Evolutionary conservation across 2,113 vertebrate genomes (phyloP).

Genomic region (Myrmecophaga tridactyla): DNA sequence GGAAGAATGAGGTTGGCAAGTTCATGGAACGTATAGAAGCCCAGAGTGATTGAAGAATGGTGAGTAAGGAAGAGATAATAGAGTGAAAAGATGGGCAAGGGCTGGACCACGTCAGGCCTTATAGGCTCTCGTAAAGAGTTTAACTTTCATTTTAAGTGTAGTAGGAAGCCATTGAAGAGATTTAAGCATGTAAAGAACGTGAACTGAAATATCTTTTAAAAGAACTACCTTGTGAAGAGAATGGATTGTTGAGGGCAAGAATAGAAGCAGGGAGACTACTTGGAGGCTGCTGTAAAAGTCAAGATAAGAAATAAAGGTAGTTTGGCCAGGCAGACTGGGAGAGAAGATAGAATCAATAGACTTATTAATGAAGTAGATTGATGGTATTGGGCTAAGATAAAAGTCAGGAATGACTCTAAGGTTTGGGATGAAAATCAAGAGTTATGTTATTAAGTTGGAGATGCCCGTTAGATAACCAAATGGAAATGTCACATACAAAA

Average conservation of each 20-base stretch:
- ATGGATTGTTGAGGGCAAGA: neutral
- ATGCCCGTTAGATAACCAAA: neutral
- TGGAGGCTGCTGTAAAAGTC: neutral
- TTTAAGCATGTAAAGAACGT: neutral
- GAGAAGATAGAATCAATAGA: neutral
- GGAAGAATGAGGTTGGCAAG: neutral
- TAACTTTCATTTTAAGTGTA: neutral
- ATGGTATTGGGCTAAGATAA: neutral
- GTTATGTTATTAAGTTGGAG: neutral
- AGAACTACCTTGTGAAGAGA: neutral
- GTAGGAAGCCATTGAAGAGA: neutral
- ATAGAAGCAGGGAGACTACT: slow-evolving; percentile 7
- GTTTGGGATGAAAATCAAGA: neutral
- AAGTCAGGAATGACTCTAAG: neutral
- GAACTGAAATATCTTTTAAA: slow-evolving; percentile 17
- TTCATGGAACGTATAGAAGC: neutral
- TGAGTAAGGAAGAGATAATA: neutral
- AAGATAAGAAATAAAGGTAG: neutral
- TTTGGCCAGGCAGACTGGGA: neutral
- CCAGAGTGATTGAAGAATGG: neutral
- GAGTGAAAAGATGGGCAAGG: neutral
- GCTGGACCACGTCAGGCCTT: neutral
- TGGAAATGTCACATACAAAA: neutral
- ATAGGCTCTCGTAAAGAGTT: neutral
- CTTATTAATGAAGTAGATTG: neutral